Evolutionary conservation across 2,113 vertebrate genomes (phyloP), one percentile per base, ranked within the genome.

Genomic region (Vimba vimba): DNA sequence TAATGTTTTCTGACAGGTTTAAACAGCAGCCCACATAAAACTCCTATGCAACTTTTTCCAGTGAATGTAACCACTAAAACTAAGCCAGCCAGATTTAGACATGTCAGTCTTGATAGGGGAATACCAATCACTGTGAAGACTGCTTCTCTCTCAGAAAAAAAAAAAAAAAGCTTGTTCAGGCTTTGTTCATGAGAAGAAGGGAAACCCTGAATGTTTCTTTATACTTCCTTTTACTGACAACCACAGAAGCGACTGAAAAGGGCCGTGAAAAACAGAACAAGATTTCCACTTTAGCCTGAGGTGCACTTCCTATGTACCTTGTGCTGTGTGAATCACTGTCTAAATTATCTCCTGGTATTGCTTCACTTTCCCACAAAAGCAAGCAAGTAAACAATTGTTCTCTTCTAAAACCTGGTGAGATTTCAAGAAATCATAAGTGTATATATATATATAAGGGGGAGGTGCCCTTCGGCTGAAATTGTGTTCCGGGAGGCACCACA

Each of bases 1-100:
- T 87, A 83, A 87, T 84, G 33, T 75, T 90, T 82, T 88, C 75
- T 76, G 75, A 81, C 52, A 75, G 43, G 62, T 30, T 83, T 76
- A 76, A 66, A 59, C 68, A 69, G 25, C 50, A 71, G 75, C 71
- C 83, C 71, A 74, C 84, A 79, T 83, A 10, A 77, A 77, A 85
- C 43, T 79, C 62, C 73, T 85, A 59, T 84, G 60, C 69, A 81
- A 84, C 45, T 59, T 84, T 88, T 90, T 88, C 87, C 87, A 87
- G 79, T 76, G 75, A 87, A 79, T 45, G 79, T 77, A 84, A 87
- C 77, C 83, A 25, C 74, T 45, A 80, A 74, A 60, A 71, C 19
- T 4, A 36, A 80, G 79, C 25, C 12, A 82, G 87, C 82, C 59
- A 80, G 79, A 85, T 83, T 88, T 83, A 87, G 74, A 84, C 87